Conservation (phyloP, 2,797 vertebrate genomes). For the Micropoecilia bifurca region DNA sequence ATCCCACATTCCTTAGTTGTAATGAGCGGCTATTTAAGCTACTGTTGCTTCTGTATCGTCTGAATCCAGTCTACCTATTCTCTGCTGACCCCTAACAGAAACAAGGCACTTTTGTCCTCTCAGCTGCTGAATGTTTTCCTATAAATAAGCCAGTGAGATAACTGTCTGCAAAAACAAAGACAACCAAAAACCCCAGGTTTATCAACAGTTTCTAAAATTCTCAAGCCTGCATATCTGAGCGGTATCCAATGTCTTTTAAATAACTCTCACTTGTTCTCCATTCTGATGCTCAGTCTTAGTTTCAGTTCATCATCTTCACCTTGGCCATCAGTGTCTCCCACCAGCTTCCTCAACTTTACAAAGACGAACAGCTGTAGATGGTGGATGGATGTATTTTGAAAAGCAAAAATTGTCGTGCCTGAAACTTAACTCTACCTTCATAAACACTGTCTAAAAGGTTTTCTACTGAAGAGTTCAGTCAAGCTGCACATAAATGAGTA, state of each 20-base stretch:
- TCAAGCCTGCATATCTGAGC: background rate
- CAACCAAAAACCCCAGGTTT: background rate
- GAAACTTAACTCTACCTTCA: background rate
- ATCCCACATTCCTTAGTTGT: background rate
- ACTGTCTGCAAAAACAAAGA: background rate
- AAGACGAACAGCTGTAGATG: background rate
- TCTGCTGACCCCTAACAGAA: background rate
- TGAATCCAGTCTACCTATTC: background rate
- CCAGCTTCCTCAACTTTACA: no score
- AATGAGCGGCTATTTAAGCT: background rate
- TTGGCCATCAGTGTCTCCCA: background rate
- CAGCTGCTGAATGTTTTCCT: background rate
- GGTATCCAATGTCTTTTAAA: background rate
- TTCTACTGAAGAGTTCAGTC: background rate
- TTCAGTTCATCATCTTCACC: background rate
- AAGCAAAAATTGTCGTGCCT: background rate
- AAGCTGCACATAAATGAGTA: background rate
- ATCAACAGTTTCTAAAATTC: background rate
- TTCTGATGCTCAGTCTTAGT: background rate
- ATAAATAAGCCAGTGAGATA: background rate
- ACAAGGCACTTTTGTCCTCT: background rate
- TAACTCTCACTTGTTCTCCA: background rate
- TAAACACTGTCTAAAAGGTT: background rate
- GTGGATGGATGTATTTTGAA: background rate
- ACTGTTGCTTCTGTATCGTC: background rate